Percentiles rank a stretch among this genome's conserved stretches.
These are phyloP conservation scores for human DNA, from an alignment of 2,113 vertebrate genomes.

Conservation along the genomic window GRCh38 chr15:35582501-35583000, in stretches of 20 bases:
- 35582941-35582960: not conserved
- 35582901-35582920: not conserved
- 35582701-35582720: conserved; percentile 41
- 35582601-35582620: not conserved
- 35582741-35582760: conserved; percentile 29
- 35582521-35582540: not conserved
- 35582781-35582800: conserved; percentile 24
- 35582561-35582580: not conserved
- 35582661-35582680: conserved; percentile 16
- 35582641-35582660: conserved; percentile 8
- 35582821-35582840: not conserved
- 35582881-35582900: not conserved
- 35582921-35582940: not conserved
- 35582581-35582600: not conserved
- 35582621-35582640: not conserved
- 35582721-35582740: conserved; percentile 30
- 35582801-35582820: not conserved
- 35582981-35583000: not conserved
- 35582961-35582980: not conserved
- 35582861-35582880: not conserved
- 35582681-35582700: conserved; percentile 61
- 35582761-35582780: conserved; percentile 64
- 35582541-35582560: not conserved
- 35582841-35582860: not conserved
- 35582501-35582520: not conserved